phyloP scores from a whole-genome alignment of 2,797 vertebrate genomes.

The Takifugu ocellatus region DNA sequence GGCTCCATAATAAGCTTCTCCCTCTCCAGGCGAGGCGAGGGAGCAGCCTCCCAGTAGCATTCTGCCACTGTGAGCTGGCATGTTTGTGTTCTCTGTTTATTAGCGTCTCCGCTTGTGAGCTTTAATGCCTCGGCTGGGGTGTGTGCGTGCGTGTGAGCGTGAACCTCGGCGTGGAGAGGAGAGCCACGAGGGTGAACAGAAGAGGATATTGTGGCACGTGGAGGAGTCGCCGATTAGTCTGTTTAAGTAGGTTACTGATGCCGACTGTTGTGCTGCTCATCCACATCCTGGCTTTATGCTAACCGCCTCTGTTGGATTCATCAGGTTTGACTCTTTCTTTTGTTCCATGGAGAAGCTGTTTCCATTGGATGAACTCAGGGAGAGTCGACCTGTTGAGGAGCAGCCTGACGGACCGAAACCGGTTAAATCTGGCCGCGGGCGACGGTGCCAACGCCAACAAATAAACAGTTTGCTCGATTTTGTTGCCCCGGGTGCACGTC shows the following conservation, averaged over 20 bases:
- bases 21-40: slow-evolving; percentile 73
- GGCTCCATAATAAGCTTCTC: slow-evolving; percentile 77
- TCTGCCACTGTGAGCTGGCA: slow-evolving; percentile 55
- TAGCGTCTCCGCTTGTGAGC: slow-evolving; percentile 57
- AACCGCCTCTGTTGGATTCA: too few species aligned
- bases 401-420: too few species aligned
- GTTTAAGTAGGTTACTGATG: slow-evolving; percentile 65
- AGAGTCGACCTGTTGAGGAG: too few species aligned
- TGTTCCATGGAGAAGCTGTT: too few species aligned
- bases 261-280: slow-evolving; percentile 26
- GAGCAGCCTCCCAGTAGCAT: slow-evolving; percentile 71
- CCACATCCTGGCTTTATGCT: background rate
- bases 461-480: too few species aligned
- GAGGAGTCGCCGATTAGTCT: slow-evolving; percentile 60
- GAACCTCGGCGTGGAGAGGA: slow-evolving; percentile 47
- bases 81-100: slow-evolving; percentile 60
- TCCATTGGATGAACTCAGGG: too few species aligned
- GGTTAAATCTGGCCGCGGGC: too few species aligned
- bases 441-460: too few species aligned
- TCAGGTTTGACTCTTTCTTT: too few species aligned
- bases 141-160: slow-evolving; percentile 36
- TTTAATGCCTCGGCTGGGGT: slow-evolving; percentile 54
- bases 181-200: slow-evolving; percentile 51
- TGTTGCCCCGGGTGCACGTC: too few species aligned
- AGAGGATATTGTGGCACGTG: slow-evolving; percentile 54